These are phyloP conservation scores for Macaca fascicularis DNA, from an alignment of 2,113 vertebrate species.

Conservation along the genomic window DNA sequence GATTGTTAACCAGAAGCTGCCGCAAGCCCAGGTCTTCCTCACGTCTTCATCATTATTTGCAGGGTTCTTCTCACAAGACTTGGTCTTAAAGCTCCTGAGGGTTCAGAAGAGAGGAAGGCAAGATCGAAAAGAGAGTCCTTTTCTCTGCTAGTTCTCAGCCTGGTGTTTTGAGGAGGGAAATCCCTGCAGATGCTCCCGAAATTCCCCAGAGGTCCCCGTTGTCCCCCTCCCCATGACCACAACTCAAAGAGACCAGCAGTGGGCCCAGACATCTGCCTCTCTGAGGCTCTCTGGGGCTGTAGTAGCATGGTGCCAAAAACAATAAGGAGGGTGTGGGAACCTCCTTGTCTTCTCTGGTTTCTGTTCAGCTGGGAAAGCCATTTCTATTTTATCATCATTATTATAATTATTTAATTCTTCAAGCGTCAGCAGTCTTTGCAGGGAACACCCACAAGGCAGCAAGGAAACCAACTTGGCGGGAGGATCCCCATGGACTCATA, in stretches of 20 bases:
- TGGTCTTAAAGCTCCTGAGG: neutral
- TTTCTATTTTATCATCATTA: conserved; percentile 71
- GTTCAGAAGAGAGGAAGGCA: neutral
- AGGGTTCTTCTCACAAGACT: neutral
- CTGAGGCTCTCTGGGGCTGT: conserved; percentile 43
- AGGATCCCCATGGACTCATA: neutral
- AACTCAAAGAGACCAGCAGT: conserved; percentile 39
- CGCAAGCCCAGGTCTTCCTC: neutral
- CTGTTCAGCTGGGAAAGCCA: conserved; percentile 76
- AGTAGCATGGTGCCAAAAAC: conserved; percentile 64
- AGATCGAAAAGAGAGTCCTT: neutral
- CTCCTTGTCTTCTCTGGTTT: conserved; percentile 67
- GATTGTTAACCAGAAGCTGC: too few relatives aligned
- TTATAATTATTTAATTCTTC: conserved; percentile 73
- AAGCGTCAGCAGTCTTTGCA: conserved; percentile 66
- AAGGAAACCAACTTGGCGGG: conserved; percentile 52
- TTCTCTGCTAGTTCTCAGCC: conserved; percentile 1
- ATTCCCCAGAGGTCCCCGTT: conserved; percentile 51
- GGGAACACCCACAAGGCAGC: conserved; percentile 70
- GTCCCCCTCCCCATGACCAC: conserved; percentile 27
- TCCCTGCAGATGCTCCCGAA: conserved; percentile 53
- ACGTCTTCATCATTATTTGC: neutral
- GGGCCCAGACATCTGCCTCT: conserved; percentile 63
- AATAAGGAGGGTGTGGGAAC: conserved; percentile 71
- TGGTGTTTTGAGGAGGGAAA: neutral